Conservation (phyloP, 2,797 vertebrate species). For the Neopelma chrysocephalum region DNA sequence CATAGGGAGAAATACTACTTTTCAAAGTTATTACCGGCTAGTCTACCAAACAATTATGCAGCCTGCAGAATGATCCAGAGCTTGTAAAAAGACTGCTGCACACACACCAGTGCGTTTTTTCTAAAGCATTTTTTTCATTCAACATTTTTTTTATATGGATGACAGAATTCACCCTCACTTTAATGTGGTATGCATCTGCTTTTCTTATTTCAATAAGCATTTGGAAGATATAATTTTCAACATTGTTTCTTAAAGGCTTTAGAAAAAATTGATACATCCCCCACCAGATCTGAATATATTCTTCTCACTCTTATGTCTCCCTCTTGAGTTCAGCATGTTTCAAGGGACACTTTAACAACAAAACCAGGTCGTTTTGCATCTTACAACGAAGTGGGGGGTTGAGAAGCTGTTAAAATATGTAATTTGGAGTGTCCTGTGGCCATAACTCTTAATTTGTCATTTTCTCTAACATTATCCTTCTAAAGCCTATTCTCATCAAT, state of each 20-base stretch:
- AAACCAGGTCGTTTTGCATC: neutral
- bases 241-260: neutral
- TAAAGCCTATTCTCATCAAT: neutral
- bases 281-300: neutral
- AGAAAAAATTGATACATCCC: neutral
- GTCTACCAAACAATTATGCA: neutral
- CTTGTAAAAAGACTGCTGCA: neutral
- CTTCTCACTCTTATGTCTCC: neutral
- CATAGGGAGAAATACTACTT: neutral
- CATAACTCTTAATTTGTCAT: neutral
- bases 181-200: neutral
- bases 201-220: neutral
- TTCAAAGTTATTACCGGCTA: neutral
- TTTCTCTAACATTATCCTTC: neutral
- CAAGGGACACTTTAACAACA: neutral
- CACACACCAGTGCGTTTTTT: neutral
- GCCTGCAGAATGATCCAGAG: neutral
- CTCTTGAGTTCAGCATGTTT: neutral
- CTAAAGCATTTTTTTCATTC: neutral
- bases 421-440: neutral
- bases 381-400: accelerated
- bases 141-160: neutral
- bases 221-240: neutral
- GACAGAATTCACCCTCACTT: neutral
- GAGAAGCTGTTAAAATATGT: neutral